Percentiles rank a stretch among this genome's conserved stretches.
Evolutionary conservation across 2,113 vertebrate species (phyloP).

Genomic region (Ramphastos sulfuratus): DNA sequence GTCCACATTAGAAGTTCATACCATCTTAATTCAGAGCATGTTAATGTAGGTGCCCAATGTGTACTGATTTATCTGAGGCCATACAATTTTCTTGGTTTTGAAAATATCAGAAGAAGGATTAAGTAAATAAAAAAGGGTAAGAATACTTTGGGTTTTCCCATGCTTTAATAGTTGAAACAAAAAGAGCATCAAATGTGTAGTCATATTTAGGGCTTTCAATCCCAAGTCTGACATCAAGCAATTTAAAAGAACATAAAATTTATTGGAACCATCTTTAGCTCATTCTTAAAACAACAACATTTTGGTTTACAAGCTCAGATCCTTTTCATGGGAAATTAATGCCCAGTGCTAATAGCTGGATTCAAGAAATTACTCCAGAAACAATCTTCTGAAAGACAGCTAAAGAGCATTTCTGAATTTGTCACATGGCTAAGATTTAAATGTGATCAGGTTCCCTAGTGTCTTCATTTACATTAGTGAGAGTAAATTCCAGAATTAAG

Average conservation of each 20-base stretch:
- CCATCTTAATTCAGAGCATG: not conserved
- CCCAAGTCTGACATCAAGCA: not conserved
- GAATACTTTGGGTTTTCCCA: not conserved
- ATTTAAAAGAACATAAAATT: slow-evolving; percentile 9
- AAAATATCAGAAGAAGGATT: not conserved
- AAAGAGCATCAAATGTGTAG: not conserved
- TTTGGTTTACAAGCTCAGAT: not conserved
- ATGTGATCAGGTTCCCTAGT: not conserved
- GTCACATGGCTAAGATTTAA: not conserved
- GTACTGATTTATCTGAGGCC: not conserved
- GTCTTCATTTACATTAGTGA: not conserved
- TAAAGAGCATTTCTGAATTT: not conserved
- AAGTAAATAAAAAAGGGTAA: not conserved
- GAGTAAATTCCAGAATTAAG: not conserved
- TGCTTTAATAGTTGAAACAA: not conserved
- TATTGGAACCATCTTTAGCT: not conserved
- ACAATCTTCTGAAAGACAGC: not conserved
- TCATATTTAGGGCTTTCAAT: not conserved
- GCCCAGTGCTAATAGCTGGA: not conserved
- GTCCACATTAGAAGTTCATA: not conserved
- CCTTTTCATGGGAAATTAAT: not conserved
- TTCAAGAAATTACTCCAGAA: not conserved
- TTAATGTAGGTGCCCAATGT: not conserved
- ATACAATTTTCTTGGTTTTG: not conserved
- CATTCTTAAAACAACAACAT: not conserved